A percentile compares a stretch with the other conserved stretches of the same genome.
Evolutionary conservation across 2,888 invertebrate genomes (phyloP).

Genomic region (Mesorhabditis sp.): DNA sequence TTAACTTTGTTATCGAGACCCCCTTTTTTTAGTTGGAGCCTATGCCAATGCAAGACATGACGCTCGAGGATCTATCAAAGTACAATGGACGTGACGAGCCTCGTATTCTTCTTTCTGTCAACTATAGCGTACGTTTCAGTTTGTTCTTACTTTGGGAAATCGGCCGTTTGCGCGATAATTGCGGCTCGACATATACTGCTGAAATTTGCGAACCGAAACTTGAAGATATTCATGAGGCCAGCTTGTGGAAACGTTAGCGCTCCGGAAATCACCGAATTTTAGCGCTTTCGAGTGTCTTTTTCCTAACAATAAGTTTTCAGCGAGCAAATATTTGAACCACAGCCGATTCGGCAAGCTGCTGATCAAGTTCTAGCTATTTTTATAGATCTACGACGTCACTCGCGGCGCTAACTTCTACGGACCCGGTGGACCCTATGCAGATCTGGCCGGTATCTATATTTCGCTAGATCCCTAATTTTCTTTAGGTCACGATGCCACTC

Average conservation of each 20-base stretch:
- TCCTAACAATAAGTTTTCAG: too few relatives aligned
- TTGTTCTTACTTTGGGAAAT: background rate
- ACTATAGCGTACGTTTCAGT: slow-evolving; percentile 39
- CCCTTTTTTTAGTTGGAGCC: slow-evolving; percentile 19
- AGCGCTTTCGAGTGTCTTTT: too few relatives aligned
- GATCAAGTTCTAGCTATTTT: background rate
- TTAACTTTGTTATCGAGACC: background rate
- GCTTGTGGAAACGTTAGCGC: too few relatives aligned
- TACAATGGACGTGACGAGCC: slow-evolving; percentile 53
- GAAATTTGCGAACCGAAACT: too few relatives aligned
- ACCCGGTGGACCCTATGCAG: slow-evolving; percentile 48
- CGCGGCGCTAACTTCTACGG: slow-evolving; percentile 51
- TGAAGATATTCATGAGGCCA: too few relatives aligned
- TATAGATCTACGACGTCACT: slow-evolving; percentile 54
- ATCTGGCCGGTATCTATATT: slow-evolving; percentile 25
- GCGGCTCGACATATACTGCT: too few relatives aligned
- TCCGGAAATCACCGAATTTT: too few relatives aligned
- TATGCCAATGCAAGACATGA: slow-evolving; percentile 50
- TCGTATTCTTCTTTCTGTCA: slow-evolving; percentile 48
- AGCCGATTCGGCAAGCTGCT: too few relatives aligned
- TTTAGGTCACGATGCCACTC: slow-evolving; percentile 50
- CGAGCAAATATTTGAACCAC: too few relatives aligned
- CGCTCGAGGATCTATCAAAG: slow-evolving; percentile 42
- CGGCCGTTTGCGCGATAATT: background rate
- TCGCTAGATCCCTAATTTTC: too few relatives aligned